Evolutionary conservation across 2,888 invertebrate genomes (phyloP), one percentile per base, ranked within the genome.

Genomic region (Latheticus oryzae): DNA sequence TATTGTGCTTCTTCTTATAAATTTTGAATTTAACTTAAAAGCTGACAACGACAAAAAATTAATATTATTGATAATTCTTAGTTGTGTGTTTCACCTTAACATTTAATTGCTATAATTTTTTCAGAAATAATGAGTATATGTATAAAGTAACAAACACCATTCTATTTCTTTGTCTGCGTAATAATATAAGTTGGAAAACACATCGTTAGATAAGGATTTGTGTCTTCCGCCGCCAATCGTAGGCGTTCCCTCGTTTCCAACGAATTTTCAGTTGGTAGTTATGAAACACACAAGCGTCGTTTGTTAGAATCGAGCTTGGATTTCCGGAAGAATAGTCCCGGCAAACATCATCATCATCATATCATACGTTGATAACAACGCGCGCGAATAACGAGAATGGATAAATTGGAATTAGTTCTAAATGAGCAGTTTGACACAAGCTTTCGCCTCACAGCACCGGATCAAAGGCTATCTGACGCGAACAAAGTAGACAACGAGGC

Each of bases 381-480:
- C 47, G 45, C 45, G 30, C 51, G 60, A n/a, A n/a, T 65, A 65
- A 65, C 64, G 68, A 66, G 65, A 72, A 70, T 68, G 70, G 71
- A 70, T 74, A 75, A 76, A 75, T 75, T 76, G 75, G 73, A 72
- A 73, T 75, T 75, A 75, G 66, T 76, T 74, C 71, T 67, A 68
- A 70, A 65, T 66, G 72, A 67, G 68, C 64, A 66, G 65, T 63
- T 69, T 61, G 67, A 65, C 66, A 65, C 64, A 63, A 65, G n/a
- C n/a, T 70, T 64, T 61, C 74, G 74, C 72, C 69, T 73, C 63
- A 69, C 62, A 68, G 73, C 68, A 53, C 65, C 65, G 70, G 71
- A 75, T 76, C 76, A 76, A 76, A 76, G 75, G 67, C 47, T 67
- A 73, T 68, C 65, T 72, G 71, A 72, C 68, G 68, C 67, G 66